Evolutionary conservation across 2,888 invertebrate species (phyloP).

Genomic region (Monopis laevigella): DNA sequence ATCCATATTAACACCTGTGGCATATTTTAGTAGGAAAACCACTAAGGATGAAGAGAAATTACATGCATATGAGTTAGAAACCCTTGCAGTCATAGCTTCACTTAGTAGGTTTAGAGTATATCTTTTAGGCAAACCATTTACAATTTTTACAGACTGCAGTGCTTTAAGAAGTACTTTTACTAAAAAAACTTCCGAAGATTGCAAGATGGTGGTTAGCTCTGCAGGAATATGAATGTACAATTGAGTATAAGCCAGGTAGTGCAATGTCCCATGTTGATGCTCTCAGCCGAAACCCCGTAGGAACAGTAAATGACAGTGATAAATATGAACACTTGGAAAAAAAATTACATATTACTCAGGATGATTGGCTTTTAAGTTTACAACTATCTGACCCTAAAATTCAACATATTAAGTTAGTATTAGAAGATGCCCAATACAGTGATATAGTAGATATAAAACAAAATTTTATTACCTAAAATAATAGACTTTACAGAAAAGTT

Average conservation of each 20-base stretch:
- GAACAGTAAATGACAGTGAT: too few relatives aligned
- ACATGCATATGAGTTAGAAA: conserved; percentile 22
- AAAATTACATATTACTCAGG: too few relatives aligned
- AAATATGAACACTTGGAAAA: too few relatives aligned
- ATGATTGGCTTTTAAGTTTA: too few relatives aligned
- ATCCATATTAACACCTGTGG: conserved; percentile 14
- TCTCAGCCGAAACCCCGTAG: conserved; percentile 19
- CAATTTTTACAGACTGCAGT: conserved; percentile 22
- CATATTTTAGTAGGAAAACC: conserved; percentile 23
- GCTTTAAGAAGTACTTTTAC: conserved; percentile 18
- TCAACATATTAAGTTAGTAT: too few relatives aligned
- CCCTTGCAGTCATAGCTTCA: conserved; percentile 21
- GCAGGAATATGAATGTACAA: conserved; percentile 17
- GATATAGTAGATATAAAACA: too few relatives aligned
- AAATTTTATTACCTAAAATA: too few relatives aligned
- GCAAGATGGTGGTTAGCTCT: conserved; percentile 17
- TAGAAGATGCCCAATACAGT: too few relatives aligned
- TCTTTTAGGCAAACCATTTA: conserved; percentile 21
- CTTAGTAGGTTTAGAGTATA: conserved; percentile 20
- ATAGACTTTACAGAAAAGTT: too few relatives aligned
- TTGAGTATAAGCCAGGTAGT: conserved; percentile 19
- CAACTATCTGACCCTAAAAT: too few relatives aligned
- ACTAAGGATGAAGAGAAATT: conserved; percentile 19
- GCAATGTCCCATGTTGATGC: conserved; percentile 28
- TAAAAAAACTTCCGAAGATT: conserved; percentile 20